Conservation (phyloP, 2,888 invertebrate genomes). For the Papilio gigon region DNA sequence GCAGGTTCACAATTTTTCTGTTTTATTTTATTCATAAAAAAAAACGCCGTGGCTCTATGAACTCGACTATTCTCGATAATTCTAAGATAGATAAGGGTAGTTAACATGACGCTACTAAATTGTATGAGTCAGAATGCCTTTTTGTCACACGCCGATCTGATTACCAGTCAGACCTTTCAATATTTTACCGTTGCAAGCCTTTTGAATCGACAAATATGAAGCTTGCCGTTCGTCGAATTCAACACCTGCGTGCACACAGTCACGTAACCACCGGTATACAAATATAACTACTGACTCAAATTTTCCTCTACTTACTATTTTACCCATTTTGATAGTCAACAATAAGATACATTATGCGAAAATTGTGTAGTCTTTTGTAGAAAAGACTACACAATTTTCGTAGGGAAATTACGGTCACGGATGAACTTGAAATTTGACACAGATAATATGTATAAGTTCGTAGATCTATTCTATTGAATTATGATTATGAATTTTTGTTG, state of each 20-base stretch:
- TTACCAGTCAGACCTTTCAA: constrained; percentile 20
- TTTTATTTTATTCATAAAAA: background rate
- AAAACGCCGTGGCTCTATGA: background rate
- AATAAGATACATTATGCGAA: background rate
- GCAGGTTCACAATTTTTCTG: too few species aligned
- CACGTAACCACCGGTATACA: constrained; percentile 44
- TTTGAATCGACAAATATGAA: constrained; percentile 17
- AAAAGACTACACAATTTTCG: too few species aligned
- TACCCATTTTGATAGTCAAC: background rate
- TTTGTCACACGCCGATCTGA: constrained; percentile 5
- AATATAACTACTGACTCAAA: background rate
- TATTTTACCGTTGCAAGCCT: constrained; percentile 26
- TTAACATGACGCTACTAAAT: background rate
- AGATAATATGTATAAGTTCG: too few species aligned
- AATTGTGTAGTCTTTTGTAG: too few species aligned
- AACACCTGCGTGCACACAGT: constrained; percentile 44
- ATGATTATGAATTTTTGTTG: too few species aligned
- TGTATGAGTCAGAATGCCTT: background rate
- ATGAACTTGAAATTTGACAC: too few species aligned
- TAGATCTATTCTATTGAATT: too few species aligned
- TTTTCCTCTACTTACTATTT: constrained; percentile 31
- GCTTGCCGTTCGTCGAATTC: constrained; percentile 33
- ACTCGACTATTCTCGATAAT: constrained; percentile 1
- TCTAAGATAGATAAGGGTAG: constrained; percentile 5
- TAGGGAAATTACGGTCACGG: too few species aligned